Conservation (phyloP, 2,888 invertebrate species). For the Cecidostiba fungosa region DNA sequence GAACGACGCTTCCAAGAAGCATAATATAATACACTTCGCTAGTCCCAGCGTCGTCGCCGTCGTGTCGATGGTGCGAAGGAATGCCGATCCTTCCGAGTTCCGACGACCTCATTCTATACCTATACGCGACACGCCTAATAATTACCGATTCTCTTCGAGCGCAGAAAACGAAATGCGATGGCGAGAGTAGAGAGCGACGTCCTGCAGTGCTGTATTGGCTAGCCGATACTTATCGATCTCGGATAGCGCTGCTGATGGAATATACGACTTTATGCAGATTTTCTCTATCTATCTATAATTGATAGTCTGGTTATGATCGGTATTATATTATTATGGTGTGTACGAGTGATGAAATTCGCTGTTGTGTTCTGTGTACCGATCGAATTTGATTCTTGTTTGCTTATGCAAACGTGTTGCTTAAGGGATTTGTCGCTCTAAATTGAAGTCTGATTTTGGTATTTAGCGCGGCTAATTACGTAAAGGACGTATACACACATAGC, state of each 20-base stretch:
- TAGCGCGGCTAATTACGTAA: background rate
- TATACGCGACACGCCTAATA: constrained; percentile 27
- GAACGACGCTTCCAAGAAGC: constrained; percentile 1
- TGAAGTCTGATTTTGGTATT: background rate
- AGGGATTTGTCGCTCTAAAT: background rate
- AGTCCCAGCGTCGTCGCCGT: background rate
- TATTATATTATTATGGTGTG: background rate
- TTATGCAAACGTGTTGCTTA: constrained; percentile 16
- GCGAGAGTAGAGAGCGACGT: background rate
- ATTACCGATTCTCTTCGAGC: constrained; percentile 15
- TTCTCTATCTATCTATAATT: constrained; percentile 13
- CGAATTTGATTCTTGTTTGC: background rate
- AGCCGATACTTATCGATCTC: constrained; percentile 9
- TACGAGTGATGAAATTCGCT: background rate
- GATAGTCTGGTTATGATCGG: constrained; percentile 6
- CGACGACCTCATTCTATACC: constrained; percentile 19
- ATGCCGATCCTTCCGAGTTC: constrained; percentile 17
- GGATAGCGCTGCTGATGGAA: constrained; percentile 2
- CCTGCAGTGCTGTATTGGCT: background rate
- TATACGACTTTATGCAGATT: constrained; percentile 21
- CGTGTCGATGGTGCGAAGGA: constrained; percentile 1
- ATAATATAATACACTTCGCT: background rate
- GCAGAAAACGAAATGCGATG: background rate
- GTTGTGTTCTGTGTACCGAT: background rate
- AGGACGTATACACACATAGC: background rate